Base-by-base conservation (phyloP, 2,888 invertebrate genomes). In the Trichacis sp. region DNA sequence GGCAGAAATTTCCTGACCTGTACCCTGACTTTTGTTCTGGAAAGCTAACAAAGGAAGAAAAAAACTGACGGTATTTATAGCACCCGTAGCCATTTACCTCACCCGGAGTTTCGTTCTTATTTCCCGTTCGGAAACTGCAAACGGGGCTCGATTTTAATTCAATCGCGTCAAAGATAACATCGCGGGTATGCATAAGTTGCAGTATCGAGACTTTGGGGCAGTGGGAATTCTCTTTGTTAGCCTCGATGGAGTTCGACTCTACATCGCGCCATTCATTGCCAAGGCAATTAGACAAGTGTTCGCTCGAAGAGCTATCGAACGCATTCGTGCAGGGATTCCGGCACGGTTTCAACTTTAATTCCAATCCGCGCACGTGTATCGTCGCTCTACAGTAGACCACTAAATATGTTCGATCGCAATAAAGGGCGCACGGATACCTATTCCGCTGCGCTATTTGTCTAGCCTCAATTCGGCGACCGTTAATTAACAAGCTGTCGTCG, bases 401-500 rank as follows among this genome's bases (percentile, higher is more conserved):
- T 68, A 68, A 68, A 68, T 68, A 68, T 64, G 67, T 68, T 68
- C 67, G 67, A 64, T 68, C 63, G 67, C 67, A 63, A 69, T 65
- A 65, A 63, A 57, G 57, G 49, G 57, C 56, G 58, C 56, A 63
- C 55, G 43, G 60, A 63, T 54, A 63, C 63, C 63, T 58, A 63
- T 57, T 58, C 49, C 51, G 29, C 48, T 38, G 38, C 30, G 48
- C 65, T 64, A 70, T 68, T 70, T 72, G 69, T 62, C 68, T 65
- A 69, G 72, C 67, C 71, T 55, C 64, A 52, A 71, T 74, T 69
- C 64, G 47, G 42, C 50, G 62, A 62, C 55, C 64, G 64, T 69
- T 74, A 75, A 76, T 76, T 75, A 74, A 70, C 70, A 61, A 64
- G 54, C 56, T 63, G 61, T 61, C 57, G 51, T 61, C 67, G 36